Evolutionary conservation across 1,140 invertebrate genomes (phyloP).

Genomic region (Cherax quadricarinatus): DNA sequence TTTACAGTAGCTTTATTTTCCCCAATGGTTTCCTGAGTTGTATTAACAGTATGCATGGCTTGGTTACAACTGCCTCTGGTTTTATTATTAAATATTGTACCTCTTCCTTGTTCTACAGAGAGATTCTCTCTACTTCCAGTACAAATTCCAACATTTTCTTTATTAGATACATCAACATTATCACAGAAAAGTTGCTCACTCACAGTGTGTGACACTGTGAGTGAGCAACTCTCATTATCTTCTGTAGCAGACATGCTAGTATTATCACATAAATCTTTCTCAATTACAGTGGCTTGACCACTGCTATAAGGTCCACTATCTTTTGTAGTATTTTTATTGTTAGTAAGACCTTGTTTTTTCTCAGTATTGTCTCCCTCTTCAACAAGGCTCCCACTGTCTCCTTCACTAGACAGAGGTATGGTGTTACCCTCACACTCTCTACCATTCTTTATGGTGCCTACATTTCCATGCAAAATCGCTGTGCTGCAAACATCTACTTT

Average conservation of each 20-base stretch:
- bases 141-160: neutral
- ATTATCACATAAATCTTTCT: too few species aligned
- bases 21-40: neutral
- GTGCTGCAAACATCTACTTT: neutral
- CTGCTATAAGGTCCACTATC: neutral
- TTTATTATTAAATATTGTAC: neutral
- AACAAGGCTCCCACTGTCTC: neutral
- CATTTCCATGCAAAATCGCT: neutral
- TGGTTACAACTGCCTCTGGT: neutral
- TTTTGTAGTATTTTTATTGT: neutral
- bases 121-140: neutral
- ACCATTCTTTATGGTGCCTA: neutral
- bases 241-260: too few species aligned
- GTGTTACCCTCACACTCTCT: neutral
- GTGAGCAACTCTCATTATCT: too few species aligned
- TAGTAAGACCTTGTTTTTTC: neutral
- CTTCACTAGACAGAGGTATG: neutral
- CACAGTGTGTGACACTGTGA: too few species aligned
- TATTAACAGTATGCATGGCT: neutral
- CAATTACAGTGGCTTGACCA: too few species aligned
- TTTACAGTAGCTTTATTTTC: neutral
- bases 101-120: neutral
- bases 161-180: too few species aligned
- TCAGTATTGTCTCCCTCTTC: neutral
- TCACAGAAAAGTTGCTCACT: too few species aligned